A percentile compares a stretch with the other conserved stretches of the same genome.
Conservation (phyloP, 2,797 vertebrate genomes). For the Sorex maritimensis region DNA sequence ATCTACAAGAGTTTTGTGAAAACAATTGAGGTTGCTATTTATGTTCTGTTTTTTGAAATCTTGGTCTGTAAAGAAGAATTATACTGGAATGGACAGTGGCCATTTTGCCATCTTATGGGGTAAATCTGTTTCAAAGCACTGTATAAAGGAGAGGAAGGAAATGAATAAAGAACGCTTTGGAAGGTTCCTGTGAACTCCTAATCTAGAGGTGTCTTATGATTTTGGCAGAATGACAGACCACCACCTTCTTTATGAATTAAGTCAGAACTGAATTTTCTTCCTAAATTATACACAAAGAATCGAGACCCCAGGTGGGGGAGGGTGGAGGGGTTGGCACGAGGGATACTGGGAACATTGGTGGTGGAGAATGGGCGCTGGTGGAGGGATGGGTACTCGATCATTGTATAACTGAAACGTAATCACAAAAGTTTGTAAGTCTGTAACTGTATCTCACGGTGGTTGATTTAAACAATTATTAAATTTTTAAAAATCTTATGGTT, state of each 20-base stretch:
- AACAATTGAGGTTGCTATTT: background rate
- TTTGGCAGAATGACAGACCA: background rate
- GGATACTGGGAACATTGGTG: too few species aligned
- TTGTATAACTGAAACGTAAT: too few species aligned
- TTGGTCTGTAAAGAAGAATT: background rate
- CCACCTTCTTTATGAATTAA: background rate
- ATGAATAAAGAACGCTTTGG: background rate
- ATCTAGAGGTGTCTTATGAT: too few species aligned
- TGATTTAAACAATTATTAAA: too few species aligned
- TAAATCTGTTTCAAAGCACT: slow-evolving; percentile 24
- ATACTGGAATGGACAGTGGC: background rate
- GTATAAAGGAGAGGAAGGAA: background rate
- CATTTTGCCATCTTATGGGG: background rate
- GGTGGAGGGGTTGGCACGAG: too few species aligned
- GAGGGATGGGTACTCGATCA: too few species aligned
- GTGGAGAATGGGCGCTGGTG: too few species aligned
- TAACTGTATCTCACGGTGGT: too few species aligned
- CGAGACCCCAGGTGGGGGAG: too few species aligned
- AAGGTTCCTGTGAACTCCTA: background rate
- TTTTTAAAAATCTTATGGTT: background rate
- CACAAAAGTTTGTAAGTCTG: too few species aligned
- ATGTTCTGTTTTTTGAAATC: background rate
- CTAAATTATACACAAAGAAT: background rate
- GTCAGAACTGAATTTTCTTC: background rate
- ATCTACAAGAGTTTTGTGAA: background rate